Percentiles rank a stretch among this genome's conserved stretches.
phyloP scores from a whole-genome alignment of 35 echinoderm and acorn worm genomes.

The Holothuria glaberrima region DNA sequence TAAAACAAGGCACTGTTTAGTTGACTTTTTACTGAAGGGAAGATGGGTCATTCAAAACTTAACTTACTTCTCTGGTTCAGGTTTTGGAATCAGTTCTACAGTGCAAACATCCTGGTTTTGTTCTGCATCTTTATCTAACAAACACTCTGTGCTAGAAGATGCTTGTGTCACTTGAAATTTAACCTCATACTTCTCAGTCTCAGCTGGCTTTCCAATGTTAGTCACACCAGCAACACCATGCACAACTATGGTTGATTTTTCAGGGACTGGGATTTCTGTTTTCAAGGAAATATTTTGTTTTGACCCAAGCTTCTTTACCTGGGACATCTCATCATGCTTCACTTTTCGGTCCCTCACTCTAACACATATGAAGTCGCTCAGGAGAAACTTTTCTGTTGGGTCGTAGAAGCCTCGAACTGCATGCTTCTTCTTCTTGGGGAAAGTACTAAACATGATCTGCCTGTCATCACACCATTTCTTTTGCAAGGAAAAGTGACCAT shows the following conservation, averaged over 20 bases:
- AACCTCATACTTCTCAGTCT: conserved; percentile 5
- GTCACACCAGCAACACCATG: conserved; percentile 15
- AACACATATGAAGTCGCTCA: conserved; percentile 25
- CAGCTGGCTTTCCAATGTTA: not conserved
- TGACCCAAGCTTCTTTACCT: not conserved
- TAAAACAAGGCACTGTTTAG: too few relatives aligned
- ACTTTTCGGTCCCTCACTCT: not conserved
- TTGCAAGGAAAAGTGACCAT: not conserved
- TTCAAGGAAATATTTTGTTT: not conserved
- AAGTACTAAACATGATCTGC: conserved; percentile 1
- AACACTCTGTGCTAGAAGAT: not conserved
- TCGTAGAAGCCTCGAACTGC: not conserved
- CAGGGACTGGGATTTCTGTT: not conserved
- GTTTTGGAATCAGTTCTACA: conserved; percentile 34
- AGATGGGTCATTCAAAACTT: not conserved
- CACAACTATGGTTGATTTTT: not conserved
- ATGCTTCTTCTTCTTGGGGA: not conserved
- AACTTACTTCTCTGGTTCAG: conserved; percentile 39
- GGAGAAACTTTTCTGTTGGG: not conserved
- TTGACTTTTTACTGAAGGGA: too few relatives aligned
- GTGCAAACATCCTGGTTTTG: not conserved
- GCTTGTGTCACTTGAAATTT: conserved; percentile 26
- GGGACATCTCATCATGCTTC: too few relatives aligned
- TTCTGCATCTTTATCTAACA: conserved; percentile 1
- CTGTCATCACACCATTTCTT: conserved; percentile 47